Conservation (phyloP, 2,113 vertebrate genomes). For the Malaclemys terrapin region DNA sequence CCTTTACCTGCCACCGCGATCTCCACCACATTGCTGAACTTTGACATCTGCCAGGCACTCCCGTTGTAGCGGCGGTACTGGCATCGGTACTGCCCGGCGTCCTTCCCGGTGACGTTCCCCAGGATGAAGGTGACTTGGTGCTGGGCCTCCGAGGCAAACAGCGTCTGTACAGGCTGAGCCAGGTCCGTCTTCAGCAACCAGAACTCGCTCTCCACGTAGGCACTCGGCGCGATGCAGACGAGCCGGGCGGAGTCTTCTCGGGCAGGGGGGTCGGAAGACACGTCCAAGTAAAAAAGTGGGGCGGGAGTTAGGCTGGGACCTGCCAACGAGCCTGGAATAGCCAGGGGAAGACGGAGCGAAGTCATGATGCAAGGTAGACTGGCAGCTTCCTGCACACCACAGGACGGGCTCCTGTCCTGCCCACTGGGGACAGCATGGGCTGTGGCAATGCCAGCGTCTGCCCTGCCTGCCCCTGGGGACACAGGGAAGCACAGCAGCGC, state of each 20-base stretch:
- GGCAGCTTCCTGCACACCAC: neutral
- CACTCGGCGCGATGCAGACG: neutral
- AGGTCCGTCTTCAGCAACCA: fast-evolving
- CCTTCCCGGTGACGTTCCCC: fast-evolving
- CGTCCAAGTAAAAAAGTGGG: neutral
- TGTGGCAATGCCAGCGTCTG: neutral
- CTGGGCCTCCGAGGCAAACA: fast-evolving
- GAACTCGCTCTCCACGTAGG: neutral
- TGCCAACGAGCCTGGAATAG: neutral
- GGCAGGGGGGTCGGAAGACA: neutral
- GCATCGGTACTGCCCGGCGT: neutral
- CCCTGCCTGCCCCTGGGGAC: neutral
- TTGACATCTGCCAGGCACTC: neutral
- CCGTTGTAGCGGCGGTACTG: slow-evolving; percentile 1
- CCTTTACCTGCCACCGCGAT: neutral
- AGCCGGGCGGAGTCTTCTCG: neutral
- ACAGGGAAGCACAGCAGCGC: neutral
- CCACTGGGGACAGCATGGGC: neutral
- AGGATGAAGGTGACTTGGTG: neutral
- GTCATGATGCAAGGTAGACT: neutral
- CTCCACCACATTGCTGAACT: neutral
- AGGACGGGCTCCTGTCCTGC: neutral
- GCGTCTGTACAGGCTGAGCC: fast-evolving
- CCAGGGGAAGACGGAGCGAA: neutral
- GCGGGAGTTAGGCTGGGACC: neutral